Base-by-base conservation (phyloP, 2,113 vertebrate genomes). In the Carassius auratus region DNA sequence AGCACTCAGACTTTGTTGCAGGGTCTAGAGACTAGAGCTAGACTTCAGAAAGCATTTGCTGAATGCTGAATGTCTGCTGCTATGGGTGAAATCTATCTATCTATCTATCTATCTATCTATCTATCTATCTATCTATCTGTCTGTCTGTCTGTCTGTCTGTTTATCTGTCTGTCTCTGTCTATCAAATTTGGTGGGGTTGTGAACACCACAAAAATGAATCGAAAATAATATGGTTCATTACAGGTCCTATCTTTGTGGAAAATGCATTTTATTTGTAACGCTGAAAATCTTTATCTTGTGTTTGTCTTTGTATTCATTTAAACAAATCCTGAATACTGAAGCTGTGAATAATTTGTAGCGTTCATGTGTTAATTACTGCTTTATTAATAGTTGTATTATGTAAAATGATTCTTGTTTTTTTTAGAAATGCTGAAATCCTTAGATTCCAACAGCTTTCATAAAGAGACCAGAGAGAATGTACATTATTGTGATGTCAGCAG, bases 401-500 rank as follows among this genome's bases (percentile, higher is more conserved):
- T 76, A 38, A 57, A 77, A 38, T n/a, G 0, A 55, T 48, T 48
- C 4, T 33, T 57, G 21, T 12, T 6, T 50, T 76, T 76, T 17
- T n/a, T 30, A 55, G 33, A 23, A 15, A 4, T 62, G 38, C 68
- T 71, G 1, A 38, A 71, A 42, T 71, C 8, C 17, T 71, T 69
- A 38, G 17, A 38, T 71, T 71, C 17, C 17, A 71, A 42, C 17
- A 71, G 42, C 10, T 5, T 74, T 12, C 5, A 48, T 48, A 12
- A 38, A 14, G 42, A 48, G 71, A 23, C 14, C 38, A 74, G 21
- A 74, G 12, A 48, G n/a, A 48, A 48, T 15, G 42, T 26, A n/a
- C 71, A 26, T n/a, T 75, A 23, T 75, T 48, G 71, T 26, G 38
- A 7, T 75, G 71, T 48, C 71, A 75, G 71, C 71, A 75, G 21